phyloP scores from a whole-genome alignment of 2,888 invertebrate genomes.

The Drosophila limbata region DNA sequence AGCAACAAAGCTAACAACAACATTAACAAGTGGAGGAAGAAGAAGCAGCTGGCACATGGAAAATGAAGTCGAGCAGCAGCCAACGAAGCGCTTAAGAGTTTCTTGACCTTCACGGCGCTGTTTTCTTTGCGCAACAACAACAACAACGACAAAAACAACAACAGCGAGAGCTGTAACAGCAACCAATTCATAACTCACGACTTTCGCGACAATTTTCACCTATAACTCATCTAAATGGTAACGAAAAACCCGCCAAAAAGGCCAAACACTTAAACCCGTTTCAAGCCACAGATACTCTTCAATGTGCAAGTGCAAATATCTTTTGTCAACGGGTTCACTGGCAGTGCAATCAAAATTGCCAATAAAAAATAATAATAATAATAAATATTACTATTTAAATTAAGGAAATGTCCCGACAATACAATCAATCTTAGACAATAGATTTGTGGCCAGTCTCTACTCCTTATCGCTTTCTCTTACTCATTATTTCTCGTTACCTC shows the following conservation, averaged over 20 bases:
- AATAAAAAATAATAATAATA: background rate
- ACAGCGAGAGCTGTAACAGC: slow-evolving; percentile 42
- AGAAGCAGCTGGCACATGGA: slow-evolving; percentile 26
- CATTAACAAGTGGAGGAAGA: background rate
- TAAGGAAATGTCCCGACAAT: slow-evolving; percentile 3
- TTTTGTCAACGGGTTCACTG: slow-evolving; percentile 17
- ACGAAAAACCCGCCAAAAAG: slow-evolving; percentile 59
- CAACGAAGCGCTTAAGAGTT: slow-evolving; percentile 59
- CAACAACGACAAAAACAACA: slow-evolving; percentile 11
- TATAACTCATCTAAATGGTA: slow-evolving; percentile 76
- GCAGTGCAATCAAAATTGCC: background rate
- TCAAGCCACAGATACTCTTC: slow-evolving; percentile 28
- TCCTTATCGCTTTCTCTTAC: background rate
- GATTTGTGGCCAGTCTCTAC: background rate
- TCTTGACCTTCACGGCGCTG: slow-evolving; percentile 67
- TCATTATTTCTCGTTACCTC: background rate
- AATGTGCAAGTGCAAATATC: slow-evolving; percentile 29
- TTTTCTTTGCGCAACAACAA: slow-evolving; percentile 50
- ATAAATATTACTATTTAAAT: background rate
- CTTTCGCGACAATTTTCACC: slow-evolving; percentile 81
- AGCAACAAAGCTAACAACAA: slow-evolving; percentile 8
- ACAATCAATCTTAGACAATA: background rate
- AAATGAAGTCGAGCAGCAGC: slow-evolving; percentile 35
- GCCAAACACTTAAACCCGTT: slow-evolving; percentile 54
- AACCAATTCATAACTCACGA: slow-evolving; percentile 74